Base-by-base conservation (phyloP, 2,888 invertebrate genomes). In the Drosophila austrosaltans region DNA sequence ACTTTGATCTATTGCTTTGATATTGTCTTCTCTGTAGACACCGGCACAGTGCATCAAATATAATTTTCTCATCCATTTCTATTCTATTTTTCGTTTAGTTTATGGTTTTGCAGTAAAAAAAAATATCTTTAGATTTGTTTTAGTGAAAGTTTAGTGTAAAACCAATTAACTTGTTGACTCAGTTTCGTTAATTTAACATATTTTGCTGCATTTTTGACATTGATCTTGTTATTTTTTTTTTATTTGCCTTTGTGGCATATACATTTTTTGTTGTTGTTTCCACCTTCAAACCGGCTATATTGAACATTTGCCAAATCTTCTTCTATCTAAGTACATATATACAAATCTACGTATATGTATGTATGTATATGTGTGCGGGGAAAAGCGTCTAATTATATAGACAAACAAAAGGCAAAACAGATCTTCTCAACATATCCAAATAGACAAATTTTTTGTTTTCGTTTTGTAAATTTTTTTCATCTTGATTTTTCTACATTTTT, bases 221-320 rank as follows among this genome's bases (percentile, higher is more conserved):
- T 48, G 48, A 48, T 48, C 48, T 48, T 48, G 48, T 48, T 48
- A 10, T 48, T 48, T 48, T 48, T 48, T 48, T 16, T 48, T 48
- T 48, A 25, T 48, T 48, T 48, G 8, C 22, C 25, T 48, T 48
- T 48, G 48, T 25, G 3, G 16, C 10, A 48, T 48, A 25, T 5
- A 44, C 2, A 25, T 25, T 25, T 48, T 12, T 25, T 25, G 22
- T 12, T 48, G 48, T 48, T 48, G 48, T 48, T 4, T 25, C 48
- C 48, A 48, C 48, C 48, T 48, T 48, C 48, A 48, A 48, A 48
- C 48, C 48, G 48, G 48, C 25, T 48, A 48, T 25, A 25, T 48
- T 48, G 25, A 48, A 48, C 25, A 25, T 25, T 48, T 48, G 48
- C 48, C 48, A 48, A 48, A 48, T 48, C 25, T 48, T 22, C 44